Percentiles rank a stretch among this genome's conserved stretches.
phyloP scores from a whole-genome alignment of 2,797 vertebrate species.

The Emys orbicularis region DNA sequence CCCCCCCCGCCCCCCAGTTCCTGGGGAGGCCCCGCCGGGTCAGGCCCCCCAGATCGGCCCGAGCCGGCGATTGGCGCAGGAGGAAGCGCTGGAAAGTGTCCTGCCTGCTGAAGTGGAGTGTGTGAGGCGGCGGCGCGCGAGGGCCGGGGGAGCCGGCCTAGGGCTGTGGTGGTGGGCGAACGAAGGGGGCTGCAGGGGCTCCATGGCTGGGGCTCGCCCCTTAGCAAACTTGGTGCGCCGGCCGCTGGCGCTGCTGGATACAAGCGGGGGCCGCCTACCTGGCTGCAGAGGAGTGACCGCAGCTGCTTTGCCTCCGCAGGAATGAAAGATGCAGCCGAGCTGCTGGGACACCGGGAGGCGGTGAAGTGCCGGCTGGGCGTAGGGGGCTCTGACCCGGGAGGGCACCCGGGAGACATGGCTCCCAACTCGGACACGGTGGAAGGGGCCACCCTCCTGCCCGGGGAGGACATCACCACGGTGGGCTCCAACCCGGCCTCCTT shows the following conservation, averaged over 20 bases:
- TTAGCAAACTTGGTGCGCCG: not conserved
- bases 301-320: constrained; percentile 83
- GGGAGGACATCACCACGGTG: constrained; percentile 93
- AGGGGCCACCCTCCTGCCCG: constrained; percentile 94
- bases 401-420: constrained; percentile 93
- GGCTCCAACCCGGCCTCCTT: constrained; percentile 92
- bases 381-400: constrained; percentile 90
- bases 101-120: not conserved
- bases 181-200: not conserved
- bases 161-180: not conserved
- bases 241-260: not conserved
- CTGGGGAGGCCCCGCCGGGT: not conserved
- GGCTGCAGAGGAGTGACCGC: constrained; percentile 49
- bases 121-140: not conserved
- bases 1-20: rapidly evolving
- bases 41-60: not conserved
- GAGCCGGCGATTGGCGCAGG: not conserved
- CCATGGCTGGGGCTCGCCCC: not conserved
- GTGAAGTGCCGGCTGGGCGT: constrained; percentile 95
- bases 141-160: not conserved
- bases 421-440: constrained; percentile 93
- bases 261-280: not conserved
- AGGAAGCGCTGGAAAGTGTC: not conserved
- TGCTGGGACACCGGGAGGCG: constrained; percentile 95
- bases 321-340: constrained; percentile 97